Base-by-base conservation (phyloP, 2,888 invertebrate species). In the Xylocampa areola region DNA sequence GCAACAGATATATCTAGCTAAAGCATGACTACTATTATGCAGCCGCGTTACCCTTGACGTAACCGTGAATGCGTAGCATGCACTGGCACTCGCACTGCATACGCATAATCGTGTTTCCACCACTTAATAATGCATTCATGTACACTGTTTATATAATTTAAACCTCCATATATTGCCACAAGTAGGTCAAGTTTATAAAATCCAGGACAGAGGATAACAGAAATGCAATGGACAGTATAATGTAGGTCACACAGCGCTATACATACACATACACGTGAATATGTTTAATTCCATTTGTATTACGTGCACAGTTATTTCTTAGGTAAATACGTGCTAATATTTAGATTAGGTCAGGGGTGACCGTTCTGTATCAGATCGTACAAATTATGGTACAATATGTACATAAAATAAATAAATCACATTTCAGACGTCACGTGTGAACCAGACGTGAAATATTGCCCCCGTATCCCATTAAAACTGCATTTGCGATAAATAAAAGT, bases 191-290 rank as follows among this genome's bases (percentile, higher is more conserved):
- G 92, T 91, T 91, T 90, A 88, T 79, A 77, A 79, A 86, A 90
- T 86, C 86, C 87, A 89, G 91, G 88, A 81, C 91, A 88, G 91
- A 92, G 92, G 92, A 92, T 89, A 91, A 90, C 85, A 88, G 81
- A 88, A 82, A 81, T 87, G 87, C 87, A 88, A 82, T 88, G 86
- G 88, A 85, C 85, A 85, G 79, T 80, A 80, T 77, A 66, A 83
- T 80, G 81, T 84, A 85, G 88, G 87, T 89, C 88, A 84, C 79
- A 64, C 68, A 61, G 69, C 59, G 25, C 44, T 59, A 54, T 64
- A 62, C 44, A 51, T 45, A 55, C 52, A 60, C 5, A n/a, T n/a
- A 35, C 57, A 48, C 53, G 59, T 61, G 40, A 41, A 47, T 32
- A 35, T 48, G 40, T 36, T 39, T 48, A 41, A 62, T 59, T 54